Evolutionary conservation across 2,113 vertebrate species (phyloP).

Genomic region (Psilopsiagon aurifrons): DNA sequence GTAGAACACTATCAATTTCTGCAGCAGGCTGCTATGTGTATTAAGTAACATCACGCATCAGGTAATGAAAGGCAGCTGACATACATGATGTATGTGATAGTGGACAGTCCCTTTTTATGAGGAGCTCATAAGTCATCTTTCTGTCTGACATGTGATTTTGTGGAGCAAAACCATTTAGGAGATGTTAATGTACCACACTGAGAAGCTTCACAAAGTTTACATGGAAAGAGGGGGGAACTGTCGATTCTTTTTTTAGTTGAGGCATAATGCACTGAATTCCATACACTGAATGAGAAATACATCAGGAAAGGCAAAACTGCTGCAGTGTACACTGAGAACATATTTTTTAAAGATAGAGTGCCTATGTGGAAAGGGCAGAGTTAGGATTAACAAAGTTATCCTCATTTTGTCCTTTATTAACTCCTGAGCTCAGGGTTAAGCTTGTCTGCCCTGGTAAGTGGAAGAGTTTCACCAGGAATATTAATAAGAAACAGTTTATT

Average conservation of each 20-base stretch:
- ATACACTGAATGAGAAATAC: neutral
- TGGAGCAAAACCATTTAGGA: neutral
- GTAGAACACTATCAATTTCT: neutral
- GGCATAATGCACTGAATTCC: neutral
- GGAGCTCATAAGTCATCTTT: neutral
- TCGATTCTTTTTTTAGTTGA: neutral
- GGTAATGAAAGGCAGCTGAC: neutral
- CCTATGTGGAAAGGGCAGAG: neutral
- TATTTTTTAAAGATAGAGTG: neutral
- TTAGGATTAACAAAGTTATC: neutral
- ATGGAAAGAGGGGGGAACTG: neutral
- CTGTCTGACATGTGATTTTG: neutral
- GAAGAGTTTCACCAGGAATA: neutral
- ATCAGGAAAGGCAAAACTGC: neutral
- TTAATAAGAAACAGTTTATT: neutral
- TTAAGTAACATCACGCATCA: accelerated
- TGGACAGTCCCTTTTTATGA: neutral
- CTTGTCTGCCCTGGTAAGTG: neutral
- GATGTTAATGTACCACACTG: neutral
- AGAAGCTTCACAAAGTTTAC: neutral
- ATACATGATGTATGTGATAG: too few relatives aligned
- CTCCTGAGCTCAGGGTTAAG: neutral
- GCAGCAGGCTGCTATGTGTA: neutral
- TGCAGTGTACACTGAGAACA: neutral
- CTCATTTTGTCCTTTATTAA: constrained; percentile 8